Conservation (phyloP, 23 tunicate species). For the Styela plicata region DNA sequence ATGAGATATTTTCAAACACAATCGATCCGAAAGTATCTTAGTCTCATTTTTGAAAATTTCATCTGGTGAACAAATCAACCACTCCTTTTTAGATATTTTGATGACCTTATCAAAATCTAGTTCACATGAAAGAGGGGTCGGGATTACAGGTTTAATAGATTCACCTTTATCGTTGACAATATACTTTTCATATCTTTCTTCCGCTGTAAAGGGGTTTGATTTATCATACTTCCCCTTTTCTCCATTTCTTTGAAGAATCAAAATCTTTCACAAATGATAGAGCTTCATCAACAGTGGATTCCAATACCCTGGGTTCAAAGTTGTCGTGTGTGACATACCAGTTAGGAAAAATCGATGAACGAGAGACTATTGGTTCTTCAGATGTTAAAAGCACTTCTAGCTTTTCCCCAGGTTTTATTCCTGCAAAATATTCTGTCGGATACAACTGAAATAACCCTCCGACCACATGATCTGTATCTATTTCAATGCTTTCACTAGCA, state of each 20-base stretch:
- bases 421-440: constrained; percentile 6
- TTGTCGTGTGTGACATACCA: constrained; percentile 52
- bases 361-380: constrained; percentile 32
- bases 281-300: constrained; percentile 38
- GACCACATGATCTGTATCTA: constrained; percentile 17
- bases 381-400: constrained; percentile 4
- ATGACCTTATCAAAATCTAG: constrained; percentile 6
- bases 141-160: constrained; percentile 11
- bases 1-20: background rate
- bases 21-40: background rate
- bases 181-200: constrained; percentile 31
- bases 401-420: constrained; percentile 3
- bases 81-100: constrained; percentile 4
- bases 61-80: background rate
- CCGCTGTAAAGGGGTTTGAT: constrained; percentile 41
- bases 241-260: constrained; percentile 35
- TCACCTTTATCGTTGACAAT: background rate
- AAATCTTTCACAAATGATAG: constrained; percentile 41
- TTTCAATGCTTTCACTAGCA: background rate
- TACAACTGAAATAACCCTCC: constrained; percentile 25
- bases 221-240: constrained; percentile 29
- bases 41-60: constrained; percentile 26
- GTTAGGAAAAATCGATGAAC: constrained; percentile 47
- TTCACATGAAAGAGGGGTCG: constrained; percentile 24
- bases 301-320: constrained; percentile 31